Evolutionary conservation across 2,888 invertebrate species (phyloP).

Genomic region (Oscheius sp.): DNA sequence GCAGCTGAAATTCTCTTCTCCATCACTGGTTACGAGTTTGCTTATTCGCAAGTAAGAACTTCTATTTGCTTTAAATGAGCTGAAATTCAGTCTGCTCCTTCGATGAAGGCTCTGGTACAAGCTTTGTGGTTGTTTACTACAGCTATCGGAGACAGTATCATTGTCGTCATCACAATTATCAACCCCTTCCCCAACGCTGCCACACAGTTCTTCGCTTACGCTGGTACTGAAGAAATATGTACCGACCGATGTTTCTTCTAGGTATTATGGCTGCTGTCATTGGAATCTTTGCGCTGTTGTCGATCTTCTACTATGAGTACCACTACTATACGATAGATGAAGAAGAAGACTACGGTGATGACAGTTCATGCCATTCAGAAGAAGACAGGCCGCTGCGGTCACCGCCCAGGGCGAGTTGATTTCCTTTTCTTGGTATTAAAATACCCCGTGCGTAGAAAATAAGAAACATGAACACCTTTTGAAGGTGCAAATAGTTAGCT

Average conservation of each 20-base stretch:
- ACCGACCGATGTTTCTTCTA: not conserved
- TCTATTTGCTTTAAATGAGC: no score
- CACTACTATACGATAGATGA: conserved; percentile 60
- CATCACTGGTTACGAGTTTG: conserved; percentile 76
- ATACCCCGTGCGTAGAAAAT: not conserved
- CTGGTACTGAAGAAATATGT: conserved; percentile 39
- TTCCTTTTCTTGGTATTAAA: not conserved
- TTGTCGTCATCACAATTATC: conserved; percentile 82
- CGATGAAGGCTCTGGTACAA: conserved; percentile 93
- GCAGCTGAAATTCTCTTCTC: conserved; percentile 76
- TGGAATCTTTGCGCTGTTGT: conserved; percentile 84
- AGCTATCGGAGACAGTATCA: conserved; percentile 91
- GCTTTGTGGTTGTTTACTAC: conserved; percentile 92
- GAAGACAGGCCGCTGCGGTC: conserved; percentile 18
- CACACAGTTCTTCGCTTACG: conserved; percentile 64
- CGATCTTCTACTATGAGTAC: conserved; percentile 81
- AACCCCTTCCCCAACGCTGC: conserved; percentile 65
- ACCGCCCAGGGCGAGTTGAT: conserved; percentile 22
- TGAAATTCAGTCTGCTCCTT: conserved; percentile 81
- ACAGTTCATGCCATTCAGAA: not conserved
- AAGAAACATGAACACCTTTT: not conserved
- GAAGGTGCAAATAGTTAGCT: no score
- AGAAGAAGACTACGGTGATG: conserved; percentile 43
- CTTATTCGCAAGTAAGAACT: conserved; percentile 62
- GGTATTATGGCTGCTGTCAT: conserved; percentile 87